These are phyloP conservation scores for Sialia sialis DNA, from an alignment of 2,113 vertebrate genomes.

Conservation along the genomic window DNA sequence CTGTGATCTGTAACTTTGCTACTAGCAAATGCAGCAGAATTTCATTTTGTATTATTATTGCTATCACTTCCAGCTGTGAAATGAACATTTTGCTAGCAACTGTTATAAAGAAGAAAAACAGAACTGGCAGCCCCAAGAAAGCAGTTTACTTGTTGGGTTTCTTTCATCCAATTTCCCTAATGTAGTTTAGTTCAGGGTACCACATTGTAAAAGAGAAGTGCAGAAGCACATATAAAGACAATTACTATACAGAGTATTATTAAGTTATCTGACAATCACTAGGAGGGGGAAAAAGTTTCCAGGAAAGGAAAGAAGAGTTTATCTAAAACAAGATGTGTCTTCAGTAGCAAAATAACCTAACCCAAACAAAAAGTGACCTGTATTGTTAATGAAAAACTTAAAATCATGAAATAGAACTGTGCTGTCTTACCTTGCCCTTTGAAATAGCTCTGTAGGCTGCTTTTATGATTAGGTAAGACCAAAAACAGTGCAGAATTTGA, in stretches of 20 bases:
- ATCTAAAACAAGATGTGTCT: background rate
- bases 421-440: constrained; percentile 90
- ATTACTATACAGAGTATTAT: background rate
- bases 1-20: background rate
- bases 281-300: background rate
- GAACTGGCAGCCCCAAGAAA: background rate
- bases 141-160: background rate
- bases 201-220: background rate
- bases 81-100: background rate
- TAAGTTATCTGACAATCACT: background rate
- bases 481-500: constrained; percentile 90
- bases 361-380: background rate
- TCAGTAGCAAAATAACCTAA: background rate
- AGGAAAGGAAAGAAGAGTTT: background rate
- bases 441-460: constrained; percentile 88
- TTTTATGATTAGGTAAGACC: constrained; percentile 95
- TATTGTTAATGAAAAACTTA: background rate
- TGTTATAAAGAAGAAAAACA: background rate
- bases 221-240: background rate
- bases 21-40: background rate
- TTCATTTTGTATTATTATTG: background rate
- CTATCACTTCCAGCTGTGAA: background rate
- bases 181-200: background rate
- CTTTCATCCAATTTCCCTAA: background rate
- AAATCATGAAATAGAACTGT: background rate